Evolutionary conservation across 2,888 invertebrate species (phyloP).

Genomic region (Dasysyrphus albostriatus): DNA sequence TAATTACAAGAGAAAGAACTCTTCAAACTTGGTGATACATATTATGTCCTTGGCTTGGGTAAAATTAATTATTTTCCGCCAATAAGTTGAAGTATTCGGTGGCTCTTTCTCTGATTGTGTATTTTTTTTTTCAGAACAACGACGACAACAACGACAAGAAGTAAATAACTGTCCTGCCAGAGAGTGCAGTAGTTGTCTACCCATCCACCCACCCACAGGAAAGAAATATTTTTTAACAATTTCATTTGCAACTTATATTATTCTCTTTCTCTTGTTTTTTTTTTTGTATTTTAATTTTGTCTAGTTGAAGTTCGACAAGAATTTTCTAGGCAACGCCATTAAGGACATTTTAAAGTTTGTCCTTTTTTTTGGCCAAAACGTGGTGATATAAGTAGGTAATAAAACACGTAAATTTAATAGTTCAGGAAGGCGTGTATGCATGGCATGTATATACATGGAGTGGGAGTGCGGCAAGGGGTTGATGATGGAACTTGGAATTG

Average conservation of each 20-base stretch:
- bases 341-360: constrained; percentile 73
- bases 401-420: constrained; percentile 76
- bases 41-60: constrained; percentile 30
- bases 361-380: constrained; percentile 68
- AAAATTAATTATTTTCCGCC: constrained; percentile 69
- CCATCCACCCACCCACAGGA: not conserved
- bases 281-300: constrained; percentile 7
- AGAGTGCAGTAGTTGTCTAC: not conserved
- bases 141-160: not conserved
- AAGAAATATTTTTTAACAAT: constrained; percentile 34
- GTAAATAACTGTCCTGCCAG: not conserved
- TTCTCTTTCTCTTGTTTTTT: not conserved
- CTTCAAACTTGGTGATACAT: constrained; percentile 52
- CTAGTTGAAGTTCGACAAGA: constrained; percentile 54
- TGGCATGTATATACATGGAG: constrained; percentile 39
- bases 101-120: constrained; percentile 33
- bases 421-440: constrained; percentile 75
- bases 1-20: constrained; percentile 51
- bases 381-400: constrained; percentile 76
- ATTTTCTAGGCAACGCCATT: constrained; percentile 71
- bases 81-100: constrained; percentile 58
- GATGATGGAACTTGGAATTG: not conserved
- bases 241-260: constrained; percentile 31
- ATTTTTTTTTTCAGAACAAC: constrained; percentile 11
- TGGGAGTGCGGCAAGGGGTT: not conserved